Percentiles rank a stretch among this genome's conserved stretches.
Evolutionary conservation across 2,113 vertebrate genomes (phyloP).

Genomic region (Psilopogon haemacephalus): DNA sequence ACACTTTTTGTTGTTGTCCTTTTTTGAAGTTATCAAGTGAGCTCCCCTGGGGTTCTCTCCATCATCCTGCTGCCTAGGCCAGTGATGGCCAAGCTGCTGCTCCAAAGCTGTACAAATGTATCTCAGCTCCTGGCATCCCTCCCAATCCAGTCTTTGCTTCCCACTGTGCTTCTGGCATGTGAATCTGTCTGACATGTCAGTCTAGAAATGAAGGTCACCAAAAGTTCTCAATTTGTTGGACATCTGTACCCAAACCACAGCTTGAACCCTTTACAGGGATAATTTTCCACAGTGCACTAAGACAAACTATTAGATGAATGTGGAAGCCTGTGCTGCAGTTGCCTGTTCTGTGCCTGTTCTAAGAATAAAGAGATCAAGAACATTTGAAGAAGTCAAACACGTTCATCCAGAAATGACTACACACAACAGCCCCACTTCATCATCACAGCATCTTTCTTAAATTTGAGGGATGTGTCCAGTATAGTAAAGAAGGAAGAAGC

Average conservation of each 20-base stretch:
- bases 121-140: background rate
- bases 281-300: background rate
- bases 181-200: conserved; percentile 27
- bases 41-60: background rate
- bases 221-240: conserved; percentile 17
- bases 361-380: background rate
- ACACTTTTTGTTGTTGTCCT: accelerated
- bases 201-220: conserved; percentile 1
- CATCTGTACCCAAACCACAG: conserved; percentile 11
- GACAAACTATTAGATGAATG: background rate
- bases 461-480: conserved; percentile 17
- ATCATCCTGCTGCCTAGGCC: background rate
- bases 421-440: conserved; percentile 3
- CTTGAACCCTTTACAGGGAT: background rate
- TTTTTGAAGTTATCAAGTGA: background rate
- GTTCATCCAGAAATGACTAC: conserved; percentile 3
- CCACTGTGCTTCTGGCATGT: conserved; percentile 21
- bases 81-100: background rate
- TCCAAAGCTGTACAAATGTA: background rate
- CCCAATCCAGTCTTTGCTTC: conserved; percentile 4
- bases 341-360: background rate
- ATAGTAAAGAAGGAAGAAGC: background rate
- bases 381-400: background rate
- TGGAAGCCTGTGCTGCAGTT: background rate
- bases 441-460: background rate